Base-by-base conservation (phyloP, 2,113 vertebrate genomes). In the Notechis scutatus region DNA sequence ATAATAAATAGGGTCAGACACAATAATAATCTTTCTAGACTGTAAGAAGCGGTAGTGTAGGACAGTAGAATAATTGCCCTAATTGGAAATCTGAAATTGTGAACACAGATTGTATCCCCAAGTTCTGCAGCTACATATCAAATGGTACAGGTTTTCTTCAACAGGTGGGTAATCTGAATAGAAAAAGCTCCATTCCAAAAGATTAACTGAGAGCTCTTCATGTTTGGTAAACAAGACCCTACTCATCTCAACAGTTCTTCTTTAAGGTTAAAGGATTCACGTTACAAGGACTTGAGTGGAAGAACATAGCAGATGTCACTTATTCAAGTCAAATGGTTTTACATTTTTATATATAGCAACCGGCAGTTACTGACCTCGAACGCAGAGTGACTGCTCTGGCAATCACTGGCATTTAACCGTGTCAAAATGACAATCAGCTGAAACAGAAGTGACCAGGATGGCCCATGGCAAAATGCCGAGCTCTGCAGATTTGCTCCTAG, bases 391-490 rank as follows among this genome's bases (percentile, higher is more conserved):
- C 1, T n/a, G 57, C 61, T 3, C 39, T 89, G 57, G 94, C 18
- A 52, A 10, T 55, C 89, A 15, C n/a, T 15, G 39, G 9, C 0
- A 3, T 92, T 94, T 59, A 93, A 14, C 94, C 93, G 74, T 55
- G 59, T 94, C 20, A 92, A 59, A 64, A 52, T 94, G 50, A 69
- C n/a, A 91, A 61, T 5, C 47, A 4, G 88, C 45, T 61, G 91
- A 12, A 12, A 23, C 85, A 57, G 69, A 24, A 92, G 74, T 50
- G 34, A 6, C 92, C 81, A 0, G 4, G n/a, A 18, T 88, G 5
- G 87, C 88, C 91, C 87, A 93, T 11, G 56, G 87, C 45, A 18
- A 8, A 8, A 85, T 87, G 50, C 20, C 24, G 21, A 45, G 50
- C 91, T 94, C 57, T 45, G 81, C 89, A 87, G 85, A 15, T 85